Evolutionary conservation across 2,888 invertebrate genomes (phyloP).

Genomic region (Cephus pulcher): DNA sequence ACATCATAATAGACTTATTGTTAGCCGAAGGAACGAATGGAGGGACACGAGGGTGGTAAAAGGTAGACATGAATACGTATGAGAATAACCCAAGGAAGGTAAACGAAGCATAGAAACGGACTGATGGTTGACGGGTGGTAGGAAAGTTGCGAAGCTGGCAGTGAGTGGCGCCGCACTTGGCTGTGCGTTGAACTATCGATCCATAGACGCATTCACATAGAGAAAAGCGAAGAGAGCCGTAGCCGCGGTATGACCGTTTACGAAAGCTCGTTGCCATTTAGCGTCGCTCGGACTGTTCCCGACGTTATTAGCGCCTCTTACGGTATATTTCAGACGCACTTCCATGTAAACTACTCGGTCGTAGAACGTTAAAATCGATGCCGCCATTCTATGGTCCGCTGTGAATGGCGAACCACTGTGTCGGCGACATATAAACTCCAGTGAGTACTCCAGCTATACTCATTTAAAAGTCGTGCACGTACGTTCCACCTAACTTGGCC

Average conservation of each 20-base stretch:
- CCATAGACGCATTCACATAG: conserved; percentile 21
- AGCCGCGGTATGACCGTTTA: not conserved
- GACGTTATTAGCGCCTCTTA: not conserved
- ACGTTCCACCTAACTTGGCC: not conserved
- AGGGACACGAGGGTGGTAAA: not conserved
- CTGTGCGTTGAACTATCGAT: conserved; percentile 65
- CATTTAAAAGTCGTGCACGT: not conserved
- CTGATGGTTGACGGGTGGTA: not conserved
- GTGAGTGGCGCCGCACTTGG: conserved; percentile 50
- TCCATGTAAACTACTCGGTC: not conserved
- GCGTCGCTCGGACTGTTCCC: not conserved
- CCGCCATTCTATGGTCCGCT: not conserved
- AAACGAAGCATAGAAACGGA: not conserved
- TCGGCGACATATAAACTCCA: not conserved
- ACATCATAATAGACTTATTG: conserved; percentile 25
- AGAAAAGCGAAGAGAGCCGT: not conserved
- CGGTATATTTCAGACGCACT: not conserved
- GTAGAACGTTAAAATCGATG: not conserved
- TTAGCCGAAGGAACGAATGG: conserved; percentile 12
- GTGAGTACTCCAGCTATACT: not conserved
- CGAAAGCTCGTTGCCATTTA: not conserved
- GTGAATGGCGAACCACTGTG: not conserved
- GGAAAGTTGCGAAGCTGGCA: conserved; percentile 16
- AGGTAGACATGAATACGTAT: conserved; percentile 8
- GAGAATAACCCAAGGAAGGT: not conserved